A percentile compares a stretch with the other conserved stretches of the same genome.
Evolutionary conservation across 2,888 invertebrate species (phyloP).

Genomic region (Trachelus iudaicus): DNA sequence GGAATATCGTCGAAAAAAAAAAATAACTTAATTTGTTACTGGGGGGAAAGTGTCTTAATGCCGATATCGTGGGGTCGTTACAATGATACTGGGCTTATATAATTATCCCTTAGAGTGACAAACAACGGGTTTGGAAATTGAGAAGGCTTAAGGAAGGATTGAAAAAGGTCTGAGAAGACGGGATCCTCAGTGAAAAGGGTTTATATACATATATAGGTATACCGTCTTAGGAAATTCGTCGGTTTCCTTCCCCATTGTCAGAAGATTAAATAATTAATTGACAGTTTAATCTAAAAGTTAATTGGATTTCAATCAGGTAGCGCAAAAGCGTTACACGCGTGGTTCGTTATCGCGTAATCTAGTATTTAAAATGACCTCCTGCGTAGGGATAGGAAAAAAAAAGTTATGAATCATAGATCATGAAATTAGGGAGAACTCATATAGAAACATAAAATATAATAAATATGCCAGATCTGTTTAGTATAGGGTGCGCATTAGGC

Average conservation of each 20-base stretch:
- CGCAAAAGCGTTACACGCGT: neutral
- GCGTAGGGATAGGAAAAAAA: neutral
- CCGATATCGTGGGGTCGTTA: neutral
- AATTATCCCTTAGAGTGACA: neutral
- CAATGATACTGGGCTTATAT: neutral
- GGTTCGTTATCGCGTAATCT: neutral
- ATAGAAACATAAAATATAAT: neutral
- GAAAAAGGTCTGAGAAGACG: neutral
- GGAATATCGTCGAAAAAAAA: neutral
- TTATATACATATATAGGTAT: neutral
- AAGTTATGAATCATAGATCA: neutral
- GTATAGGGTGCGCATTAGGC: constrained; percentile 15
- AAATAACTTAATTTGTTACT: too few species aligned
- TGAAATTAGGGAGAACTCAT: neutral
- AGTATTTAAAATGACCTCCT: neutral
- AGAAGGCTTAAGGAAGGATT: neutral
- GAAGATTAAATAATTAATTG: neutral
- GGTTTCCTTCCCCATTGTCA: neutral
- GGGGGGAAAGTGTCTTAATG: neutral
- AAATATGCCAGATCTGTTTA: constrained; percentile 24
- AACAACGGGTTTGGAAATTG: neutral
- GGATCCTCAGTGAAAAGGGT: neutral
- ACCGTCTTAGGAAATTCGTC: neutral
- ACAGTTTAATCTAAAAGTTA: neutral
- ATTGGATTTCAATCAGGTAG: neutral